A percentile compares a stretch with the other conserved stretches of the same genome.
These are phyloP conservation scores for Chaetorhynchus papuensis DNA, from an alignment of 2,113 vertebrate genomes.

Conservation along the genomic window DNA sequence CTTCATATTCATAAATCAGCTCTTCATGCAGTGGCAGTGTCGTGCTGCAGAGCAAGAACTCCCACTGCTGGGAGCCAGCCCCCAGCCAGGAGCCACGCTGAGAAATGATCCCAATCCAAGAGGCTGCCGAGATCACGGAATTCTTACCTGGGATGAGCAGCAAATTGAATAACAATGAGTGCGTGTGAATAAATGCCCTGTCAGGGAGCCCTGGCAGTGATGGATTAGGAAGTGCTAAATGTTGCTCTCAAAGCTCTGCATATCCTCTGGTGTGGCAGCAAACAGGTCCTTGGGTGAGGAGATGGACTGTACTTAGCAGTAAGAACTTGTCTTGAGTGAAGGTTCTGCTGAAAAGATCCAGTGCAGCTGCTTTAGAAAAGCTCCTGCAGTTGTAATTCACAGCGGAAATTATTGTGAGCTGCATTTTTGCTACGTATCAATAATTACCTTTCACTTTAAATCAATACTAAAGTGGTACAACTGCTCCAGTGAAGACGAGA, in stretches of 20 bases:
- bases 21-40: slow-evolving; percentile 60
- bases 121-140: slow-evolving; percentile 50
- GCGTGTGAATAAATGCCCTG: slow-evolving; percentile 84
- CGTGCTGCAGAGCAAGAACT: slow-evolving; percentile 59
- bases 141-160: slow-evolving; percentile 74
- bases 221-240: slow-evolving; percentile 77
- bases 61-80: slow-evolving; percentile 58
- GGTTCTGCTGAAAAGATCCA: neutral
- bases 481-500: neutral
- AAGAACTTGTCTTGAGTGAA: neutral
- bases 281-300: slow-evolving; percentile 61
- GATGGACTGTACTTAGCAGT: neutral
- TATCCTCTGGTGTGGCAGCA: slow-evolving; percentile 55
- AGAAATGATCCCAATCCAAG: slow-evolving; percentile 74
- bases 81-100: slow-evolving; percentile 64
- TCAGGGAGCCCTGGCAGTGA: slow-evolving; percentile 85
- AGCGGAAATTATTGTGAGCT: neutral
- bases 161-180: slow-evolving; percentile 88
- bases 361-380: neutral
- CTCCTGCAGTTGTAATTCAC: neutral
- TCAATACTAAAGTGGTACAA: neutral
- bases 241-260: slow-evolving; percentile 55
- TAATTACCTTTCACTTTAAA: neutral
- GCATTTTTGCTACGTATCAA: neutral
- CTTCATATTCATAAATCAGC: slow-evolving; percentile 80